Evolutionary conservation across 2,113 vertebrate genomes (phyloP).

Genomic region (Proteles cristata): DNA sequence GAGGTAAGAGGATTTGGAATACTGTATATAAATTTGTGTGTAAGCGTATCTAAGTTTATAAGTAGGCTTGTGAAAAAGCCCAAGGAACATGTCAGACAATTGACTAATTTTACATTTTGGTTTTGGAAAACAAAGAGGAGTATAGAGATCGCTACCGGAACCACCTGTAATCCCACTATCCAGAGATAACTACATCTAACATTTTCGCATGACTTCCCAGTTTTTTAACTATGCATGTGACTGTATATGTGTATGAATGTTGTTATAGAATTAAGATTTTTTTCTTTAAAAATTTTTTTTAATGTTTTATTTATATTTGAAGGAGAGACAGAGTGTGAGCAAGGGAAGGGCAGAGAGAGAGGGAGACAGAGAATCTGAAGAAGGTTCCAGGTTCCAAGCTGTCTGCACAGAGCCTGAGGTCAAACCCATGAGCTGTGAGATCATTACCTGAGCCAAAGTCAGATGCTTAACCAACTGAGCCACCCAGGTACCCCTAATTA

Average conservation of each 20-base stretch:
- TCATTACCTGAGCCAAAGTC: no score
- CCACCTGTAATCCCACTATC: not conserved
- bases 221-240: not conserved
- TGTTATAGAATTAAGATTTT: not conserved
- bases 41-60: constrained; percentile 25
- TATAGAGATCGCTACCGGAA: not conserved
- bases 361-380: no score
- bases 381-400: no score
- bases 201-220: not conserved
- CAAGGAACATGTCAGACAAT: not conserved
- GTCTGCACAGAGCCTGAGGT: no score
- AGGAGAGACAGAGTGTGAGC: no score
- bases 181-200: not conserved
- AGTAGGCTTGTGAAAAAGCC: not conserved
- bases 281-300: no score
- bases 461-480: no score
- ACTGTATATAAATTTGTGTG: not conserved
- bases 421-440: no score
- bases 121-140: not conserved
- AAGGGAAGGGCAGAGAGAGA: no score
- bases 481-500: no score
- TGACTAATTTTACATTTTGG: not conserved
- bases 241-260: not conserved
- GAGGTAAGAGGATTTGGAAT: not conserved
- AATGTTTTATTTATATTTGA: no score